Base-by-base conservation (phyloP, 1,140 invertebrate species). In the Pteromalus puparum region DNA sequence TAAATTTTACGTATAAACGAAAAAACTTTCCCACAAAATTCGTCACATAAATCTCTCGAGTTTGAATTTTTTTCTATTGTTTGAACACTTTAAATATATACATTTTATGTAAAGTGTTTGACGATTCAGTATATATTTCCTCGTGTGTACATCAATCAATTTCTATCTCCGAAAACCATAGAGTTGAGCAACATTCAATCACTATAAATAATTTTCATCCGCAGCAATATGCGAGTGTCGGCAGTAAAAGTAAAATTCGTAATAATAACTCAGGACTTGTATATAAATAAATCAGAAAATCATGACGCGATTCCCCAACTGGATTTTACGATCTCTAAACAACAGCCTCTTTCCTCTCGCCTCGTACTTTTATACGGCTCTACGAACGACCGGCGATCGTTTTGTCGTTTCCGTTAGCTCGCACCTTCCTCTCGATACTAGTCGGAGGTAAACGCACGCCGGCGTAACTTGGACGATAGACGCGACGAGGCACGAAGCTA, bases 21-120 rank as follows among this genome's bases (percentile, higher is more conserved):
- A 46, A 76, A 76, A 24, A 77, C 24, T 77, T 65, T 77, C 75
- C 18, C 75, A 61, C 75, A 24, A 30, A 48, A 48, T 10, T 76
- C 7, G 2, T 34, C 5, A 5, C 34, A 34, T 34, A 34, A 2
- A 2, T 34, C 34, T 34, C 34, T 5, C 34, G 34, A 34, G 34
- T 34, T 1, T 2, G 6, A 2, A 34, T n/a, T 48, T 42, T 48
- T 46, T 38, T 26, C 18, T 34, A 15, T 38, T 42, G 10, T 12
- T 21, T 1, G 21, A 61, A 61, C 48, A 15, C 13, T 53, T 2
- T 53, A 18, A 34, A 34, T 42, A 9, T 5, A 4, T 34, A 5
- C 30, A 34, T 34, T 34, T 34, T 34, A 5, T 34, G 30, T 5
- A 34, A 34, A 34, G 30, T 6, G 30, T 34, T 34, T 34, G 30